Conservation (phyloP, 2,888 invertebrate genomes). For the Meiosimyza platycephala region DNA sequence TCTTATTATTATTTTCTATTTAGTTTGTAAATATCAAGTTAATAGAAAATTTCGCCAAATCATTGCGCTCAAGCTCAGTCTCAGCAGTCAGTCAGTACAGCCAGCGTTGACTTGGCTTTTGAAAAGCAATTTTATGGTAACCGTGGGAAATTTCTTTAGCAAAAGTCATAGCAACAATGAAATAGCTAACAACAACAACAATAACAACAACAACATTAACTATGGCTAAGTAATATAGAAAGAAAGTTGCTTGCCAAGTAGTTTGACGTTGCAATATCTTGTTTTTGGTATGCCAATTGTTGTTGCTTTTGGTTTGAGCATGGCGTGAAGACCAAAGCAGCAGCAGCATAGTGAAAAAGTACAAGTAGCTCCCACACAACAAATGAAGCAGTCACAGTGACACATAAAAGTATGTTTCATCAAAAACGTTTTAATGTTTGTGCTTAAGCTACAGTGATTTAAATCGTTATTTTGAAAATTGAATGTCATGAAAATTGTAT, state of each 20-base stretch:
- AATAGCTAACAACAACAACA: neutral
- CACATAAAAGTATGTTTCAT: too few relatives aligned
- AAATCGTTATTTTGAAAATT: too few relatives aligned
- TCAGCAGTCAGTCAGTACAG: neutral
- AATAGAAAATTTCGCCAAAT: neutral
- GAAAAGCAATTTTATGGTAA: neutral
- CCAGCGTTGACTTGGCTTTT: neutral
- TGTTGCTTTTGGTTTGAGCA: too few relatives aligned
- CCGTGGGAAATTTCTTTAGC: conserved; percentile 11
- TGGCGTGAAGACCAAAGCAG: too few relatives aligned
- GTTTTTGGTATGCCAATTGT: neutral
- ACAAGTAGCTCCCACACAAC: too few relatives aligned
- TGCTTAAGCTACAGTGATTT: too few relatives aligned
- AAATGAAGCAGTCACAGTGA: too few relatives aligned
- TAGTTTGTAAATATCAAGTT: neutral
- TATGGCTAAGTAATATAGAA: neutral
- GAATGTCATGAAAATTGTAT: too few relatives aligned
- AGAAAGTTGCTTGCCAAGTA: conserved; percentile 17
- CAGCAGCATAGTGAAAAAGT: too few relatives aligned
- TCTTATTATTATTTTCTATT: neutral
- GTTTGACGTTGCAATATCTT: neutral
- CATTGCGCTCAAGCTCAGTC: neutral
- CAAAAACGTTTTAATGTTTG: too few relatives aligned
- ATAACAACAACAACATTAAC: neutral
- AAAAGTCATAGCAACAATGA: neutral